Conservation (phyloP, 2,113 vertebrate genomes). For the Lepus americanus region DNA sequence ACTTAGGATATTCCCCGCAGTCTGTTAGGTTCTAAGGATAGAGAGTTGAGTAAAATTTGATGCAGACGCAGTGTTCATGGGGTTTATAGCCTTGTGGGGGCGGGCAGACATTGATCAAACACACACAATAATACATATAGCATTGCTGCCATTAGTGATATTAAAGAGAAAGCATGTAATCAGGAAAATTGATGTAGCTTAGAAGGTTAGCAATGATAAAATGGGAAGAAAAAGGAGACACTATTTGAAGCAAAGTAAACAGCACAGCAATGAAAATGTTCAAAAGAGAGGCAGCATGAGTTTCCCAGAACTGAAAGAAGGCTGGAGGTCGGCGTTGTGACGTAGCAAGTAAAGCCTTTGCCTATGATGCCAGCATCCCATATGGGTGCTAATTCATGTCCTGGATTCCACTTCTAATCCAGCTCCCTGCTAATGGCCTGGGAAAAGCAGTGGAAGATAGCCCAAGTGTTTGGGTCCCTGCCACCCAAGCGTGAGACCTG, state of each 20-base stretch:
- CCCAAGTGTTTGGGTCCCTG: too few relatives aligned
- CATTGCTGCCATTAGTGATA: not conserved
- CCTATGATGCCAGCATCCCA: too few relatives aligned
- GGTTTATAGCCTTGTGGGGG: not conserved
- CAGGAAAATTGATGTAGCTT: constrained; percentile 10
- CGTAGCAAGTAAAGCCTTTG: too few relatives aligned
- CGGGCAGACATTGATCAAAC: not conserved
- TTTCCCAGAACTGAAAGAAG: constrained; percentile 38
- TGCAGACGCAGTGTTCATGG: not conserved
- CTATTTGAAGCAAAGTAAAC: not conserved
- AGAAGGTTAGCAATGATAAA: constrained; percentile 2
- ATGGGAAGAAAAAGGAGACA: not conserved
- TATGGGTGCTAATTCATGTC: too few relatives aligned
- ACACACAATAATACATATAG: not conserved
- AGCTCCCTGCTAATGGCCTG: too few relatives aligned
- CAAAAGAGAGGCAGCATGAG: not conserved
- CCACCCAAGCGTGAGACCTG: too few relatives aligned
- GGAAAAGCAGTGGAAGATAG: too few relatives aligned
- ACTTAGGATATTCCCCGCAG: not conserved
- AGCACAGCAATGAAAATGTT: not conserved
- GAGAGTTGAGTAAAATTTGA: constrained; percentile 11
- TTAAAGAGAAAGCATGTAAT: constrained; percentile 58
- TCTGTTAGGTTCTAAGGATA: not conserved
- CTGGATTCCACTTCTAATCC: too few relatives aligned
- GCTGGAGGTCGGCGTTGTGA: too few relatives aligned